Evolutionary conservation across 2,888 invertebrate genomes (phyloP), one percentile per base, ranked within the genome.

Genomic region (Agrotis clavis): DNA sequence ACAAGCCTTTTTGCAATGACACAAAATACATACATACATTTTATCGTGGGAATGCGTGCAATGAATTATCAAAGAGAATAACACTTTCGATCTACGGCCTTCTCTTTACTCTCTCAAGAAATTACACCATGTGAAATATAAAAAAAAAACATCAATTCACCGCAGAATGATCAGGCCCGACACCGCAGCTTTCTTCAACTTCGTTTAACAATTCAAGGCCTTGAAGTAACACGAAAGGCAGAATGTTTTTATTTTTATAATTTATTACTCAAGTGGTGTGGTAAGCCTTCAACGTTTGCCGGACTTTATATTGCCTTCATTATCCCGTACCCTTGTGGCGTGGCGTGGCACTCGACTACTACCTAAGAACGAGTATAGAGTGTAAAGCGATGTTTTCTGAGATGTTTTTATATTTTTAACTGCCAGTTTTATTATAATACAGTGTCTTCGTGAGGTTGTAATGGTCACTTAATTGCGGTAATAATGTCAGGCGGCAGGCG

Each of bases 391-490:
- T 67, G 54, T 71, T 67, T 66, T 73, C 67, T 30, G 53, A 74
- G 69, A 70, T 74, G 56, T 66, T 77, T 71, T 78, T 63, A 71
- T 74, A 69, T 83, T 77, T 76, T 84, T 73, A 77, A 78, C 69
- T 64, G 60, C 63, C 67, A 68, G 54, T 77, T 83, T 74, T 67
- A 73, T 67, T 64, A 74, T 65, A 79, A 57, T 69, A 67, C 74
- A 71, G 66, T 67, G 73, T 75, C 70, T 79, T 71, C 77, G 72
- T 80, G 77, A 79, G 77, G 67, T 75, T 82, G 74, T 84, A 89
- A 89, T 89, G 77, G 81, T 80, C 77, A 81, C 82, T 82, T 92
- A 91, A 92, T 91, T 90, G 87, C 84, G 72, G 84, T 88, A 87
- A 88, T 90, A 89, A 88, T 83, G 84, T 88, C 87, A 78, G 77